Conservation (phyloP, 2,888 invertebrate genomes). For the Cheilosia pagana region DNA sequence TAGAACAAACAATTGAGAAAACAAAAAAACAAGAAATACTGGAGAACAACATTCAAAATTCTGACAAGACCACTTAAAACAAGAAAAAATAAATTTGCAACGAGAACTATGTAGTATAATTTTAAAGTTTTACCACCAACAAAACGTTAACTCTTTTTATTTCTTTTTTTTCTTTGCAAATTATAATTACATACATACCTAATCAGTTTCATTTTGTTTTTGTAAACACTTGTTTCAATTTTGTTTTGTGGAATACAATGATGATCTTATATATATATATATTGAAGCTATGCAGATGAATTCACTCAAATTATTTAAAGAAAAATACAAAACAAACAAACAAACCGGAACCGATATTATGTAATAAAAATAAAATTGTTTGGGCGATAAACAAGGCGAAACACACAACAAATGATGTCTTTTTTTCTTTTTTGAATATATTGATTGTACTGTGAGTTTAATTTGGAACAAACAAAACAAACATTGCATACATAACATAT, state of each 20-base stretch:
- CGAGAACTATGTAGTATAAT: slow-evolving; percentile 48
- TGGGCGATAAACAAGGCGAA: slow-evolving; percentile 19
- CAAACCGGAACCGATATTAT: slow-evolving; percentile 71
- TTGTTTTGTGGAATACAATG: slow-evolving; percentile 60
- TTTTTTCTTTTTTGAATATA: slow-evolving; percentile 58
- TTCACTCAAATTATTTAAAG: slow-evolving; percentile 64
- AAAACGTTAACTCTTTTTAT: slow-evolving; percentile 27
- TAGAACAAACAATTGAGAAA: slow-evolving; percentile 20
- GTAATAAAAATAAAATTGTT: slow-evolving; percentile 29
- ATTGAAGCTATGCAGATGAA: slow-evolving; percentile 21
- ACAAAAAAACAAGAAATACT: slow-evolving; percentile 4
- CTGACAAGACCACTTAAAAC: slow-evolving; percentile 31
- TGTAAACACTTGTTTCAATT: slow-evolving; percentile 31
- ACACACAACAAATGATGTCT: slow-evolving; percentile 49
- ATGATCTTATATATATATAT: slow-evolving; percentile 43
- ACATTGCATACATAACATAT: slow-evolving; percentile 70
- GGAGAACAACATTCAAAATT: not conserved
- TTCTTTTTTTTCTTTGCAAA: slow-evolving; percentile 33
- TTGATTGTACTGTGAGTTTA: slow-evolving; percentile 72
- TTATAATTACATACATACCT: slow-evolving; percentile 32
- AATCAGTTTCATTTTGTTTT: slow-evolving; percentile 20
- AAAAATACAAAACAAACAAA: no score
- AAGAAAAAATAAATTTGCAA: slow-evolving; percentile 47
- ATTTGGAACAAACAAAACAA: slow-evolving; percentile 33
- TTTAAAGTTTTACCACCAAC: not conserved